Conservation (phyloP, 2,797 vertebrate species). For the Bovichtus diacanthus region DNA sequence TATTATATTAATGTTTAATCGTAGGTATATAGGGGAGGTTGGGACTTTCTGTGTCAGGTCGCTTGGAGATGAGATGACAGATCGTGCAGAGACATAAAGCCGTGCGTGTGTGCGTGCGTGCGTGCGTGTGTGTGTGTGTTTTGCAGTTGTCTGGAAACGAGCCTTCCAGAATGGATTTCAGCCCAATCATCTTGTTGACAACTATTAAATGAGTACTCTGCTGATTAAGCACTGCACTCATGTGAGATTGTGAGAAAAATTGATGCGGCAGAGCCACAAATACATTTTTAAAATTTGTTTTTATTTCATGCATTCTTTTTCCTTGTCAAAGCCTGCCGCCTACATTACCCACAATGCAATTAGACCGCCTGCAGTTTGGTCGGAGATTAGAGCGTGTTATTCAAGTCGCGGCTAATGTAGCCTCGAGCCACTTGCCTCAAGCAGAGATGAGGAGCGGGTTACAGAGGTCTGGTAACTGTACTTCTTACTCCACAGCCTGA, state of each 20-base stretch:
- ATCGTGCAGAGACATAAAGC: background rate
- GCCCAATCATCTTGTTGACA: background rate
- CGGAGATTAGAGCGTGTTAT: background rate
- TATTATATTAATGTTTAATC: conserved; percentile 7
- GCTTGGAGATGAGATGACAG: background rate
- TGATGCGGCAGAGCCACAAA: background rate
- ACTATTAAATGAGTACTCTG: background rate
- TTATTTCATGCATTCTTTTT: background rate
- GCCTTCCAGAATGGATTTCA: background rate
- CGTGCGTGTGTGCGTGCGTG: conserved; percentile 2
- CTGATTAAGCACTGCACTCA: too few relatives aligned
- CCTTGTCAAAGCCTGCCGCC: background rate
- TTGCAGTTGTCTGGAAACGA: background rate
- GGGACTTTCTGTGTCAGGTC: conserved; percentile 5
- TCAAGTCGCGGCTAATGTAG: background rate
- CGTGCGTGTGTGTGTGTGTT: conserved; percentile 2
- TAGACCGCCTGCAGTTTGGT: background rate
- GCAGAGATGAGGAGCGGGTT: background rate
- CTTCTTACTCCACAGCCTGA: too few relatives aligned
- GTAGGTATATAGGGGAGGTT: conserved; percentile 1
- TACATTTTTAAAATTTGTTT: too few relatives aligned
- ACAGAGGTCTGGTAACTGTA: background rate
- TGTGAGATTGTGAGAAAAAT: too few relatives aligned
- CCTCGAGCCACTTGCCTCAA: background rate
- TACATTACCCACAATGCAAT: background rate